These are phyloP conservation scores for Pyrgus malvae DNA, from an alignment of 2,888 invertebrate genomes.

Conservation along the genomic window DNA sequence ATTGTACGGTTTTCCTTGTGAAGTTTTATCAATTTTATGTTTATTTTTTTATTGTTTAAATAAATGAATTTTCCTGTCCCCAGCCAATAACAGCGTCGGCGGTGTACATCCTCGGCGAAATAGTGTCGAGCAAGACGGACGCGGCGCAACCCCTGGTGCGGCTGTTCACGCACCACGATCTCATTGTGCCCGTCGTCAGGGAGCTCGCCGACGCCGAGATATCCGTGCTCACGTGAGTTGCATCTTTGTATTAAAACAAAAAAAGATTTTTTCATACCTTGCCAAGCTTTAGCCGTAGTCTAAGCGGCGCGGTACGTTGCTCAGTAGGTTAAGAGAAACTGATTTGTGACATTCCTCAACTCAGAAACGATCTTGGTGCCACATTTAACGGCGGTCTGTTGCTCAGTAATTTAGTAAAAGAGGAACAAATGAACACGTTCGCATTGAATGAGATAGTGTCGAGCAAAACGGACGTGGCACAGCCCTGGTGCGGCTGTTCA, in stretches of 20 bases:
- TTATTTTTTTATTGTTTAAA: neutral
- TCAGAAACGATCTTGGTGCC: too few relatives aligned
- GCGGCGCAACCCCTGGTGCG: constrained; percentile 94
- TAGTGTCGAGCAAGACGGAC: constrained; percentile 92
- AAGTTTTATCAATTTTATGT: too few relatives aligned
- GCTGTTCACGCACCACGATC: constrained; percentile 92
- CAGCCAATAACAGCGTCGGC: constrained; percentile 90
- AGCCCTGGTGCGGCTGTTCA: constrained; percentile 92
- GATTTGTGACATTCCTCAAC: too few relatives aligned
- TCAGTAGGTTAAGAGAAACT: too few relatives aligned
- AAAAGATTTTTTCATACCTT: too few relatives aligned
- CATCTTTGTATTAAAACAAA: neutral
- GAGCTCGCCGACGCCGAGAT: constrained; percentile 93
- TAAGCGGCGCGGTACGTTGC: too few relatives aligned
- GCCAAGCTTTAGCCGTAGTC: too few relatives aligned
- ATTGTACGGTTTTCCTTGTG: too few relatives aligned
- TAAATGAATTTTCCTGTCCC: constrained; percentile 29
- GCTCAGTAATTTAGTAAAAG: too few relatives aligned
- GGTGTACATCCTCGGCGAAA: constrained; percentile 92
- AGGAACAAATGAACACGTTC: too few relatives aligned
- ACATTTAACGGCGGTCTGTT: too few relatives aligned
- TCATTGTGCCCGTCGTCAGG: constrained; percentile 91
- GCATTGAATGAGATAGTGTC: constrained; percentile 94
- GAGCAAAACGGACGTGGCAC: constrained; percentile 93
- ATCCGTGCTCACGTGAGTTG: constrained; percentile 91